Evolutionary conservation across 2,797 vertebrate genomes (phyloP).

Genomic region (Falco concolor): DNA sequence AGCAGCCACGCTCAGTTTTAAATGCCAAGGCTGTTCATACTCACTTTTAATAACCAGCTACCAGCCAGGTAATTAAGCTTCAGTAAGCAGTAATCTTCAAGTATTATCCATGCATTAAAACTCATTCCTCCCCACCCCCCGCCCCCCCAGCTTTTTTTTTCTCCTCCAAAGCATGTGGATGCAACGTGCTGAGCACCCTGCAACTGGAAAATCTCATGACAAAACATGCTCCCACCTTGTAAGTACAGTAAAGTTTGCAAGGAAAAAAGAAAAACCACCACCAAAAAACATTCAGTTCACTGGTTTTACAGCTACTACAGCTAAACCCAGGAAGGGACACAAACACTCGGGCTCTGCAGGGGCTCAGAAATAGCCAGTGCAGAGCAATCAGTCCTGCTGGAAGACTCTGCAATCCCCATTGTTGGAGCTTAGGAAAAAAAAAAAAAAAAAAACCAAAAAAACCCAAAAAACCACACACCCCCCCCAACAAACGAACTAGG

Average conservation of each 20-base stretch:
- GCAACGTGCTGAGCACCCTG: neutral
- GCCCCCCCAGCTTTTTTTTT: accelerated
- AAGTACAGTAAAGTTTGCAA: constrained; percentile 72
- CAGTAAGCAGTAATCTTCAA: neutral
- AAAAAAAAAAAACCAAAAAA: too few species aligned
- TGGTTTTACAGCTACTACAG: neutral
- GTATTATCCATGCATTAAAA: neutral
- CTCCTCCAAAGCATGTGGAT: neutral
- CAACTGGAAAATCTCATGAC: neutral
- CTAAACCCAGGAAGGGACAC: neutral
- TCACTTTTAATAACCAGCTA: neutral
- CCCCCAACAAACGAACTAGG: too few species aligned
- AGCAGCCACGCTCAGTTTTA: neutral
- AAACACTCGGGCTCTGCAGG: neutral
- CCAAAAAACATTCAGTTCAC: constrained; percentile 49
- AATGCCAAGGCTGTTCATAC: neutral
- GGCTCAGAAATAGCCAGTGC: neutral
- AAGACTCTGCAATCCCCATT: neutral
- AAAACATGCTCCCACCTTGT: neutral
- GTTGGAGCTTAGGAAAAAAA: neutral
- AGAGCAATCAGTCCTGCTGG: neutral
- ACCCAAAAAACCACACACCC: too few species aligned
- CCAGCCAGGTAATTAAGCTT: neutral
- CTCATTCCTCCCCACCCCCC: neutral
- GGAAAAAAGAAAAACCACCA: neutral